A percentile compares a stretch with the other conserved stretches of the same genome.
Evolutionary conservation across 2,113 vertebrate genomes (phyloP).

Genomic region (Hemibagrus wyckioides): DNA sequence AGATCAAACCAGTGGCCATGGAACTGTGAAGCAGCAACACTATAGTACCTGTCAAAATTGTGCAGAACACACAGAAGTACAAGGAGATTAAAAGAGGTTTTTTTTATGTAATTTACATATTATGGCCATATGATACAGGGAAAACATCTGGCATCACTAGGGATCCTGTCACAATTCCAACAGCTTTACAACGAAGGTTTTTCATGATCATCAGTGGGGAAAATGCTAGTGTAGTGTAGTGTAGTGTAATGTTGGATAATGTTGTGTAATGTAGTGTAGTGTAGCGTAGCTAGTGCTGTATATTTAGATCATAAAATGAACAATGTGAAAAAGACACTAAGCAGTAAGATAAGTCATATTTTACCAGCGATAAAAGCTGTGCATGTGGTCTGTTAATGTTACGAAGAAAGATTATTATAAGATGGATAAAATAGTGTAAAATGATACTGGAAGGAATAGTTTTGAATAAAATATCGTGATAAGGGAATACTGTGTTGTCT

Average conservation of each 20-base stretch:
- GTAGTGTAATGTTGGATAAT: too few species aligned
- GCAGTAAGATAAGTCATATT: not conserved
- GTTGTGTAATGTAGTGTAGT: too few species aligned
- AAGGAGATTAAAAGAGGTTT: not conserved
- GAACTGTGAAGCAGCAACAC: not conserved
- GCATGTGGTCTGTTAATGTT: not conserved
- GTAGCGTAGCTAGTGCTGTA: not conserved
- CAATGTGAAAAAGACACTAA: not conserved
- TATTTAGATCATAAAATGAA: constrained; percentile 4
- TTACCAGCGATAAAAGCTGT: not conserved
- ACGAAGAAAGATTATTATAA: not conserved
- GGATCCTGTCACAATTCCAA: not conserved
- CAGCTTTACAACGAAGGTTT: not conserved
- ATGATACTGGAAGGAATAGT: not conserved
- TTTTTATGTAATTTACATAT: not conserved
- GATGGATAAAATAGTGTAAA: not conserved
- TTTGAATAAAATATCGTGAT: not conserved
- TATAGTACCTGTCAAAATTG: not conserved
- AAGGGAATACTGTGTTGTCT: not conserved
- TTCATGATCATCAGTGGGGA: not conserved
- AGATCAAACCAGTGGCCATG: not conserved
- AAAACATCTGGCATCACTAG: constrained; percentile 11
- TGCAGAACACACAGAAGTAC: not conserved
- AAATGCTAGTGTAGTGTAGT: not conserved
- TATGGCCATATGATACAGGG: not conserved